Conservation (phyloP, 2,888 invertebrate genomes). For the Axea sp. region DNA sequence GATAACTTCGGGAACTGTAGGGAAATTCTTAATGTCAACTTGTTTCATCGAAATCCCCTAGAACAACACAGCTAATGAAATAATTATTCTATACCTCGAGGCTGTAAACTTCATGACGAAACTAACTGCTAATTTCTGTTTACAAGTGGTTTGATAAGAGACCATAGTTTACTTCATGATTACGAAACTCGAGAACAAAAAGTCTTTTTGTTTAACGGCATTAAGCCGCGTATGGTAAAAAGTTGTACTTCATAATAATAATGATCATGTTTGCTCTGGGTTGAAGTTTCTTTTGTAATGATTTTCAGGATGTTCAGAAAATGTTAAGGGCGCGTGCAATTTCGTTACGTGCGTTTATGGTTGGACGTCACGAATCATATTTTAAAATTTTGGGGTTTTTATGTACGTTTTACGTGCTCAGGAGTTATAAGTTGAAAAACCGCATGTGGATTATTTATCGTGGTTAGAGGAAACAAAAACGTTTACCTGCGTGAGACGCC, state of each 20-base stretch:
- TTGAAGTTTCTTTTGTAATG: too few species aligned
- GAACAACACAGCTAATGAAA: slow-evolving; percentile 55
- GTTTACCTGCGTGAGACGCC: slow-evolving; percentile 95
- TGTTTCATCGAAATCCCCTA: slow-evolving; percentile 42
- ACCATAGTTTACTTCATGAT: slow-evolving; percentile 17
- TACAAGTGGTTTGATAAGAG: slow-evolving; percentile 30
- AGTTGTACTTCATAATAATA: neutral
- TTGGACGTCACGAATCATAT: slow-evolving; percentile 5
- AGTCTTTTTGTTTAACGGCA: neutral
- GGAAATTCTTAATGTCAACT: slow-evolving; percentile 55
- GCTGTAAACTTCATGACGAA: slow-evolving; percentile 37
- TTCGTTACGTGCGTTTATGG: neutral
- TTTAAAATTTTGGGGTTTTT: slow-evolving; percentile 8
- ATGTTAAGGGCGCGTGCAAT: neutral
- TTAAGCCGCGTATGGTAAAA: neutral
- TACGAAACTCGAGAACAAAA: slow-evolving; percentile 25
- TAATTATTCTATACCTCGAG: slow-evolving; percentile 45
- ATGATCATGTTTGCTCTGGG: too few species aligned
- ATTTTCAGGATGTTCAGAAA: too few species aligned
- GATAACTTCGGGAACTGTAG: slow-evolving; percentile 22
- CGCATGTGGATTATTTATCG: slow-evolving; percentile 6
- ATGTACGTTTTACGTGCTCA: neutral
- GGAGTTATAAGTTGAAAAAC: slow-evolving; percentile 3
- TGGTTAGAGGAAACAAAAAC: neutral
- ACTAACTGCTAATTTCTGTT: slow-evolving; percentile 38